Percentiles rank a stretch among this genome's conserved stretches.
These are phyloP conservation scores for Ennomos erosarius DNA, from an alignment of 2,888 invertebrate genomes.

Conservation along the genomic window DNA sequence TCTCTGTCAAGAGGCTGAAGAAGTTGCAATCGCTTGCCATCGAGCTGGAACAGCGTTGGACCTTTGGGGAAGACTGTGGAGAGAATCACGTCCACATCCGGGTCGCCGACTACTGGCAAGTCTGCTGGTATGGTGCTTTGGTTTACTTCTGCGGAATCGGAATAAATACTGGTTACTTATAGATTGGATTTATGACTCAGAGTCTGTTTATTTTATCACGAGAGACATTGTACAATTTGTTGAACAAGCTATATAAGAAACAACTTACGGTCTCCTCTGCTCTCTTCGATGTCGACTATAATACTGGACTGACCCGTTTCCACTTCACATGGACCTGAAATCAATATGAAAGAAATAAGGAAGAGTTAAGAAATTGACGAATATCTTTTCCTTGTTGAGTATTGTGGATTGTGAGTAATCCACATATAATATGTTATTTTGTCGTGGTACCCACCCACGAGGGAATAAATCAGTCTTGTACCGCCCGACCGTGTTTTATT, in stretches of 20 bases:
- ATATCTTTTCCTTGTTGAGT: too few species aligned
- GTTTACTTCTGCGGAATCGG: constrained; percentile 87
- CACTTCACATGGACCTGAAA: constrained; percentile 90
- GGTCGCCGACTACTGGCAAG: constrained; percentile 93
- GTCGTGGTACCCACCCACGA: too few species aligned
- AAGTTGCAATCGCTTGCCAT: constrained; percentile 92
- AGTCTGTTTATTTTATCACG: too few species aligned
- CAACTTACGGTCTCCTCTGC: constrained; percentile 93
- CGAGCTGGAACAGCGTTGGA: constrained; percentile 90
- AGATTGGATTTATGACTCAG: neutral
- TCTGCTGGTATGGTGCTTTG: constrained; percentile 93
- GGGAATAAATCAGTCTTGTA: too few species aligned
- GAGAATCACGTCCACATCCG: constrained; percentile 90
- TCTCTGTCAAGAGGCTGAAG: constrained; percentile 94
- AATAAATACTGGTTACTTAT: neutral
- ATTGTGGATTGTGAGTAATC: too few species aligned
- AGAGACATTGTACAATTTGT: too few species aligned
- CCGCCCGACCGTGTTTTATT: too few species aligned
- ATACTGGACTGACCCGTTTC: constrained; percentile 95
- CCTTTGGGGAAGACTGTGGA: constrained; percentile 93
- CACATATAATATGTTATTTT: too few species aligned
- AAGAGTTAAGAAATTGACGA: too few species aligned
- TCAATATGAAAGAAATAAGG: too few species aligned
- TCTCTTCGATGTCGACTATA: constrained; percentile 96
- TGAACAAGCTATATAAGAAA: neutral